Percentiles rank a stretch among this genome's conserved stretches.
phyloP scores from a whole-genome alignment of 2,888 invertebrate genomes.

The Colostygia pectinataria region DNA sequence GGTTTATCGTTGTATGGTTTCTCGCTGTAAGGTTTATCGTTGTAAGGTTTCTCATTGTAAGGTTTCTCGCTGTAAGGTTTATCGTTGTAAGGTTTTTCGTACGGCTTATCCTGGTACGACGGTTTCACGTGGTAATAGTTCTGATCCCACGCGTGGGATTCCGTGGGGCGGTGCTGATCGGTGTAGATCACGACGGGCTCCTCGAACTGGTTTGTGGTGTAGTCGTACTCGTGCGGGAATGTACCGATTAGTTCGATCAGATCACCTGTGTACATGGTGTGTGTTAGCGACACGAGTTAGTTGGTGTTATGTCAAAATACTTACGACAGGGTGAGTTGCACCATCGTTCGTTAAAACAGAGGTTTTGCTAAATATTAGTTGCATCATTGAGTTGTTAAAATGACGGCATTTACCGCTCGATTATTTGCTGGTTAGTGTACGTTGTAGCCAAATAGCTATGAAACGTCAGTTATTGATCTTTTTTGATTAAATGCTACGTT shows the following conservation, averaged over 20 bases:
- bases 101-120: constrained; percentile 67
- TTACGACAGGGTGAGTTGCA: no score
- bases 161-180: constrained; percentile 56
- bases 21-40: constrained; percentile 43
- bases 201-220: constrained; percentile 74
- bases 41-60: constrained; percentile 42
- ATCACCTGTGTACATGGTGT: constrained; percentile 66
- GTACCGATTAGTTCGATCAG: constrained; percentile 77
- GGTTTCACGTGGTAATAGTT: constrained; percentile 75
- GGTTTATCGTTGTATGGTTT: constrained; percentile 49
- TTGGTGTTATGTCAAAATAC: not conserved
- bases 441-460: no score
- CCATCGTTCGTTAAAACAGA: no score
- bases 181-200: constrained; percentile 79
- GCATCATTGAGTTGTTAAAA: no score
- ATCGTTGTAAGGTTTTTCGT: constrained; percentile 22
- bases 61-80: constrained; percentile 60
- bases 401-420: no score
- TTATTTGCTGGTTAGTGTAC: no score
- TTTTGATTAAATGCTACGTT: no score
- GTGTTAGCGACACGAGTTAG: constrained; percentile 38
- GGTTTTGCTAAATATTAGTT: no score
- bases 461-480: no score
- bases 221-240: constrained; percentile 77
- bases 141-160: constrained; percentile 63